Evolutionary conservation across 1,140 invertebrate genomes (phyloP), one percentile per base, ranked within the genome.

Genomic region (Lucilia sericata): DNA sequence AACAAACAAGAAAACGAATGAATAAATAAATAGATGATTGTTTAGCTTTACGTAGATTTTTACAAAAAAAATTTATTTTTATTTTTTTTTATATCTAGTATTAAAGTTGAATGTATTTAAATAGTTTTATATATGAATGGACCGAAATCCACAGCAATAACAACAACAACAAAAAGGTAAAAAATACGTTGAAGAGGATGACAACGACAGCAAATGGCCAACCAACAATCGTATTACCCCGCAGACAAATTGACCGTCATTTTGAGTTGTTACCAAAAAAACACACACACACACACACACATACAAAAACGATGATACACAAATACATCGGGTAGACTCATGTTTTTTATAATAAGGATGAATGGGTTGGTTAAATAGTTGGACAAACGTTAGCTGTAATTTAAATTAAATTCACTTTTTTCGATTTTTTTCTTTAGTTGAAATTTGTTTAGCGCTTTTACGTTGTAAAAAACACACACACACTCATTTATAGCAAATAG

Each of bases 91-190:
- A 5, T n/a, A 5, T 55, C 8, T 55, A 55, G 51, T 55, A 55
- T 55, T 21, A 70, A 70, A 70, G 65, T 70, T 70, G 65, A 70
- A 70, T 70, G 65, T n/a, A 70, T 70, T 70, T 21, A 70, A 70
- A 70, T 70, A 70, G 65, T 70, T 70, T 70, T 70, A 9, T 21
- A 70, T 60, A 70, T 70, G 65, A 70, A 25, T 70, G 65, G 65
- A 70, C 19, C 19, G 19, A 25, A 8, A 60, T 17, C 14, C 25
- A 30, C 25, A 19, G 60, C 7, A 21, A 21, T 7, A 10, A 25
- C n/a, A 25, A 5, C n/a, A 2, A 21, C 21, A 70, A 70, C 2
- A 70, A 60, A 60, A 14, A 60, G 17, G 13, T n/a, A 60, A 3
- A 30, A 17, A 60, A 13, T 60, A 60, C 55, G 55, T 60, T n/a